These are phyloP conservation scores for Chelonia mydas DNA, from an alignment of 2,797 vertebrate genomes.

Conservation along the genomic window DNA sequence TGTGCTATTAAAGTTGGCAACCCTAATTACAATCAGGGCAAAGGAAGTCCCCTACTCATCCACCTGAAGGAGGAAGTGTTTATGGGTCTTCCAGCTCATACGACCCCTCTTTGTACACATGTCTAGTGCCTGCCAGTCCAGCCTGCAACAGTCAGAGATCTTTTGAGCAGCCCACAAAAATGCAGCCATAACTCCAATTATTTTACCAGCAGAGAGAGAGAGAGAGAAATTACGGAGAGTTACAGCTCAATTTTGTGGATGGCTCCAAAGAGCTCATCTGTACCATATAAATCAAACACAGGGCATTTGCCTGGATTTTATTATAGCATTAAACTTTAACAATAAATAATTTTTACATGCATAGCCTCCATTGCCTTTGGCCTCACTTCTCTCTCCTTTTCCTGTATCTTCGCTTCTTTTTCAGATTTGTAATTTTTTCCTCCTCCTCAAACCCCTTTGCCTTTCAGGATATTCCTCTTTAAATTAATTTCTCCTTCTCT, in stretches of 20 bases:
- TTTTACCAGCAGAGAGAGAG: background rate
- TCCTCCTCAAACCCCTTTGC: background rate
- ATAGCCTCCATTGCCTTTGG: background rate
- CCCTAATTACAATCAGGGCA: background rate
- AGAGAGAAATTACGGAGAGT: background rate
- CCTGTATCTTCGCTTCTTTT: background rate
- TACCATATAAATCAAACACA: background rate
- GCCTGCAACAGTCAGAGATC: background rate
- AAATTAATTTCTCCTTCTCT: background rate
- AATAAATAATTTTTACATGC: background rate
- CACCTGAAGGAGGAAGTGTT: background rate
- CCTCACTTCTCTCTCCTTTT: background rate
- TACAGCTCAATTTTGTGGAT: background rate
- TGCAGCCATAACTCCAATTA: background rate
- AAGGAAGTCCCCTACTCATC: background rate
- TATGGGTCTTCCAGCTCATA: background rate
- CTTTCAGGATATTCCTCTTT: background rate
- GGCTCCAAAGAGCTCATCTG: slow-evolving; percentile 1
- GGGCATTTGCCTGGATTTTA: background rate
- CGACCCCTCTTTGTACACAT: background rate
- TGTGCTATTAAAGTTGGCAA: no score
- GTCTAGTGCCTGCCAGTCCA: background rate
- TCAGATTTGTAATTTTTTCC: background rate
- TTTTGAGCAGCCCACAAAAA: background rate
- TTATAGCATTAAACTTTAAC: background rate